Conservation (phyloP, 2,797 vertebrate genomes). For the Coranthus polyacanthus region DNA sequence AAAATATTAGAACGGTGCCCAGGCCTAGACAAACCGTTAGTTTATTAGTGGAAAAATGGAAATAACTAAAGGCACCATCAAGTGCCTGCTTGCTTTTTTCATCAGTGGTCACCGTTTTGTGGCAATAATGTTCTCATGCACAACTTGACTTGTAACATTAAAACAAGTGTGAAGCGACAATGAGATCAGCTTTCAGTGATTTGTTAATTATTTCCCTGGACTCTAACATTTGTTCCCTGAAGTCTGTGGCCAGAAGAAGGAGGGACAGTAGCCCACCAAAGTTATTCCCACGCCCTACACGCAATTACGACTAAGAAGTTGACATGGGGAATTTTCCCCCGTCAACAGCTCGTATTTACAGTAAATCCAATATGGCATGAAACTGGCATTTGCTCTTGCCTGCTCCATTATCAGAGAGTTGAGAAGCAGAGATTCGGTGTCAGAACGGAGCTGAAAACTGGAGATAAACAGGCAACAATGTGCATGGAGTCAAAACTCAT, state of each 20-base stretch:
- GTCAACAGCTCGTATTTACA: conserved; percentile 51
- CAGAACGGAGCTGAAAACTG: not conserved
- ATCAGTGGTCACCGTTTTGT: not conserved
- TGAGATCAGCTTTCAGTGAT: not conserved
- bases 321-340: conserved; percentile 31
- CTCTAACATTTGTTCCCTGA: not conserved
- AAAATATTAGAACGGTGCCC: no score
- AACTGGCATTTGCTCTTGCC: conserved; percentile 1
- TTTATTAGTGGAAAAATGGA: not conserved
- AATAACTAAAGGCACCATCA: no score
- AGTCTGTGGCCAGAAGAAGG: not conserved
- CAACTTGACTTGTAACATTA: not conserved
- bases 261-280: conserved; percentile 1
- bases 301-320: conserved; percentile 25
- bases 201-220: not conserved
- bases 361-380: conserved; percentile 38
- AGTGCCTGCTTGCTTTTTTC: not conserved
- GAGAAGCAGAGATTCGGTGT: conserved; percentile 3
- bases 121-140: not conserved
- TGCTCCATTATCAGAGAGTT: conserved; percentile 8
- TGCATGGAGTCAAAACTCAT: not conserved
- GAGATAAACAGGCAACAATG: no score
- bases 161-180: not conserved
- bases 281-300: conserved; percentile 42
- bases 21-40: no score